Conservation (phyloP, 1,140 invertebrate species). For the Sinonovacula constricta region DNA sequence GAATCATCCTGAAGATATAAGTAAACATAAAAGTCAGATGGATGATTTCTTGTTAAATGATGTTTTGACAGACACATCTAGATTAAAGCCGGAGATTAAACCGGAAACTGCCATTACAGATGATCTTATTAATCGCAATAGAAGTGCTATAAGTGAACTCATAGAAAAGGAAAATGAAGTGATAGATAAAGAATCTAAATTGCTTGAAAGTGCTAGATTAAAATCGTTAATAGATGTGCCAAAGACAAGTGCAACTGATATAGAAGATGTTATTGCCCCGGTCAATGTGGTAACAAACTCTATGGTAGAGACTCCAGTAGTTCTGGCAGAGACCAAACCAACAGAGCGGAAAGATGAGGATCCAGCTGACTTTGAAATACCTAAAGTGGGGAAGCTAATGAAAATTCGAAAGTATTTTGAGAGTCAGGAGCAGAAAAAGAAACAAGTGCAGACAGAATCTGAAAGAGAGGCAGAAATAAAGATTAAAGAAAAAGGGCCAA, state of each 20-base stretch:
- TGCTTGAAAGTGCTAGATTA: conserved; percentile 35
- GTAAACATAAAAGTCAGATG: conserved; percentile 30
- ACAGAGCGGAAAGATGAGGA: conserved; percentile 44
- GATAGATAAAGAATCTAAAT: conserved; percentile 42
- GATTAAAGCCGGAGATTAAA: neutral
- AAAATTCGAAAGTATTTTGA: conserved; percentile 48
- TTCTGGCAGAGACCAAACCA: conserved; percentile 11
- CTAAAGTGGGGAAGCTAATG: conserved; percentile 46
- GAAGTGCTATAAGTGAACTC: conserved; percentile 42
- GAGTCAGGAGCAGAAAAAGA: conserved; percentile 38
- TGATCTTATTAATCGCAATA: conserved; percentile 35
- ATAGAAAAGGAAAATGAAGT: conserved; percentile 38
- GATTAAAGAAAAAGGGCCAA: conserved; percentile 33
- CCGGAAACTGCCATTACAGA: neutral
- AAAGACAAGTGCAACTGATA: neutral
- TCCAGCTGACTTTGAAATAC: conserved; percentile 47
- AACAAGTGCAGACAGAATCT: conserved; percentile 27
- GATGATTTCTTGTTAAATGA: conserved; percentile 41
- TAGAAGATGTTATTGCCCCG: too few relatives aligned
- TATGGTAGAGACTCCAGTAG: neutral
- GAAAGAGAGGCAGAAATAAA: conserved; percentile 35
- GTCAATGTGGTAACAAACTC: too few relatives aligned
- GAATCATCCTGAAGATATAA: conserved; percentile 32
- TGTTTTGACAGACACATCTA: conserved; percentile 2
- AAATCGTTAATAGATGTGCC: too few relatives aligned